Percentiles rank a stretch among this genome's conserved stretches.
These are phyloP conservation scores for Cichladusa arquata DNA, from an alignment of 2,113 vertebrate genomes.

Conservation along the genomic window DNA sequence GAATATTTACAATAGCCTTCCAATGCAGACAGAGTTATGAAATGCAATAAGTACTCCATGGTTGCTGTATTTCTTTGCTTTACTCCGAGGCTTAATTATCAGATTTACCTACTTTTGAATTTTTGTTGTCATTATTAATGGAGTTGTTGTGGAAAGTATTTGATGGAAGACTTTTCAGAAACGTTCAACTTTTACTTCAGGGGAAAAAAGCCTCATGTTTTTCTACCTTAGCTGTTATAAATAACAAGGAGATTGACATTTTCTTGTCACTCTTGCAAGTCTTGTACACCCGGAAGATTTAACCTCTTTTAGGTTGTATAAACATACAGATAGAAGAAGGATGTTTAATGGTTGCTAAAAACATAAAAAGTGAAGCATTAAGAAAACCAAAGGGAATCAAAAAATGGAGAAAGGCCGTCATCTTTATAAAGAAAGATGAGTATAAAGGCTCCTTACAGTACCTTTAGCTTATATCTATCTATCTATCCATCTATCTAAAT, in stretches of 20 bases:
- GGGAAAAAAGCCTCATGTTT: accelerated
- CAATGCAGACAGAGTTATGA: neutral
- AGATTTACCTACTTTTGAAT: neutral
- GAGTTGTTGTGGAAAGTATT: neutral
- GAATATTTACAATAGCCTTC: neutral
- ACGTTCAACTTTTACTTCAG: neutral
- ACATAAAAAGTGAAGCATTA: neutral
- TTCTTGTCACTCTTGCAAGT: neutral
- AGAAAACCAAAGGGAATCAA: accelerated
- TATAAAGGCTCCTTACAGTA: neutral
- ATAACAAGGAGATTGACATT: neutral
- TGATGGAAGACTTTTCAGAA: neutral
- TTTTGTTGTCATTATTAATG: neutral
- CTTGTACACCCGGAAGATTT: neutral
- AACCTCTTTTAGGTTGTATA: neutral
- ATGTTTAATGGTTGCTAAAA: neutral
- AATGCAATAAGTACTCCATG: neutral
- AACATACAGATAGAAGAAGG: neutral
- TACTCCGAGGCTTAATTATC: neutral
- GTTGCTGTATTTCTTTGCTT: neutral
- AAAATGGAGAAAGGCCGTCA: neutral
- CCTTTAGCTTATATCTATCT: neutral
- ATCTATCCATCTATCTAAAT: neutral
- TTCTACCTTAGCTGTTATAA: neutral
- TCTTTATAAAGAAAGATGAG: neutral